Conservation (phyloP, 2,797 vertebrate genomes). For the Micrastur ruficollis region DNA sequence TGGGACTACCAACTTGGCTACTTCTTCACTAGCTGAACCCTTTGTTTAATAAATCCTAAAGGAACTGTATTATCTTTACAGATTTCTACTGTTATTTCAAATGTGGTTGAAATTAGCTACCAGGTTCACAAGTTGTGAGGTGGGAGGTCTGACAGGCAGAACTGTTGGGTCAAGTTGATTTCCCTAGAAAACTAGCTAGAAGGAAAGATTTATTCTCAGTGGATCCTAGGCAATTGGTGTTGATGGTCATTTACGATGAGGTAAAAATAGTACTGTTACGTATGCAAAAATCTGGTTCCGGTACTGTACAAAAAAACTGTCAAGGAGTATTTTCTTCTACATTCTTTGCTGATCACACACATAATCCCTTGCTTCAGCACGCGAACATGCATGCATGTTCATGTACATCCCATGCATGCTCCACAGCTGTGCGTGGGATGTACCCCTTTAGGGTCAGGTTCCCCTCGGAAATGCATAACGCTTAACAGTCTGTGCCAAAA, state of each 20-base stretch:
- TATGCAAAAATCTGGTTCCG: background rate
- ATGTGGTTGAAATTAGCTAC: background rate
- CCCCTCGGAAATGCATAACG: background rate
- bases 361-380: background rate
- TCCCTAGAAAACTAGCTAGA: background rate
- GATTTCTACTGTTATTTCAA: background rate
- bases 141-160: background rate
- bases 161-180: background rate
- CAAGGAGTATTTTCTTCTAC: background rate
- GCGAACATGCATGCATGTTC: background rate
- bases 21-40: background rate
- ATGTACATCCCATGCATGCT: background rate
- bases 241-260: background rate
- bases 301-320: background rate
- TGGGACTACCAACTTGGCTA: background rate
- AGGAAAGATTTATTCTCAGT: background rate
- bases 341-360: background rate
- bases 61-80: background rate
- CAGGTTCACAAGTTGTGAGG: background rate
- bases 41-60: background rate
- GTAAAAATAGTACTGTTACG: background rate
- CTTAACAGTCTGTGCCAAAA: background rate
- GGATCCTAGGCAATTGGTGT: background rate
- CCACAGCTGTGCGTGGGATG: rapidly evolving
- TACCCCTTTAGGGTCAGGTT: background rate